Percentiles rank a stretch among this genome's conserved stretches.
Evolutionary conservation across 2,797 vertebrate genomes (phyloP).

Genomic region (Acanthiza pusilla): DNA sequence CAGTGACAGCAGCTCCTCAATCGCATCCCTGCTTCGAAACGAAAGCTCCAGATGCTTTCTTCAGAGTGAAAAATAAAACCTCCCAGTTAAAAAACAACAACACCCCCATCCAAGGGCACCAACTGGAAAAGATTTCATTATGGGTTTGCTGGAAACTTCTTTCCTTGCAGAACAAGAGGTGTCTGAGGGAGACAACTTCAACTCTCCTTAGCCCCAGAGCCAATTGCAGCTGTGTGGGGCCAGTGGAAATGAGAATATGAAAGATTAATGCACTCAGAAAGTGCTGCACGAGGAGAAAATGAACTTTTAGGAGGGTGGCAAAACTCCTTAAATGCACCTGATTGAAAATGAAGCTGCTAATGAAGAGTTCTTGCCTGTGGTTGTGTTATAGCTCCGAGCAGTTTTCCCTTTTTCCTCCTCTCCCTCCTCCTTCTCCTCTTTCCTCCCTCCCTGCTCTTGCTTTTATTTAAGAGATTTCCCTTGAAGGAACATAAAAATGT

Average conservation of each 20-base stretch:
- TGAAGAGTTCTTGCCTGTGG: not conserved
- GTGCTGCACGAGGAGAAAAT: not conserved
- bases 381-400: not conserved
- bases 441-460: not conserved
- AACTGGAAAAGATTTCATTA: not conserved
- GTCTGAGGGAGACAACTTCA: not conserved
- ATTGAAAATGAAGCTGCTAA: not conserved
- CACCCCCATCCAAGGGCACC: not conserved
- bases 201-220: not conserved
- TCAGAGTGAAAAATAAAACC: not conserved
- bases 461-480: not conserved
- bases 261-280: not conserved
- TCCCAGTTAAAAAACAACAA: not conserved
- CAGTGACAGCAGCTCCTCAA: not conserved
- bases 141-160: not conserved
- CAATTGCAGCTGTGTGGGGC: not conserved
- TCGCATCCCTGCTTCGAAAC: not conserved
- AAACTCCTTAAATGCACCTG: not conserved
- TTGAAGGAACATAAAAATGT: not conserved
- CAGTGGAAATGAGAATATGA: not conserved
- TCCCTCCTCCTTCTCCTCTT: not conserved
- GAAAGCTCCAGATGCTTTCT: not conserved
- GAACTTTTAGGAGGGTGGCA: not conserved
- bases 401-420: not conserved
- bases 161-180: not conserved